phyloP scores from a whole-genome alignment of 2,113 vertebrate species.

The Stigmatopora argus region DNA sequence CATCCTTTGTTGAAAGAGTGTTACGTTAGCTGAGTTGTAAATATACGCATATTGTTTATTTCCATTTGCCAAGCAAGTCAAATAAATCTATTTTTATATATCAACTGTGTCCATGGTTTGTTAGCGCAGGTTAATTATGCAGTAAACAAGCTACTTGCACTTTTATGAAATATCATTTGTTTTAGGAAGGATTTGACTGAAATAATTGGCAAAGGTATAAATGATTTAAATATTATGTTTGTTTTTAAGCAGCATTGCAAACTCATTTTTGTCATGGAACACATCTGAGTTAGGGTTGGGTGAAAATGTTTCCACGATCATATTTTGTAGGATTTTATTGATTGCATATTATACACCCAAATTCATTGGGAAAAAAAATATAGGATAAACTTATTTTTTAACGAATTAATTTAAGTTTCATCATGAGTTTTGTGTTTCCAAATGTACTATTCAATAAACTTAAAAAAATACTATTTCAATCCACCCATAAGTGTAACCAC shows the following conservation, averaged over 20 bases:
- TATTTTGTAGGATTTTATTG: background rate
- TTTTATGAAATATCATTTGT: background rate
- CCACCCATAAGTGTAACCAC: background rate
- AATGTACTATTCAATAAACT: background rate
- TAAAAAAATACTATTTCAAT: background rate
- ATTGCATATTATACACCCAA: background rate
- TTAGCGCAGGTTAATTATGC: background rate
- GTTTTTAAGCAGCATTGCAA: background rate
- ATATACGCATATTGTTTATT: constrained; percentile 25
- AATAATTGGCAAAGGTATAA: background rate
- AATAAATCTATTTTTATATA: constrained; percentile 72
- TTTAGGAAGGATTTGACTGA: background rate
- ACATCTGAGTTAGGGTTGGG: background rate
- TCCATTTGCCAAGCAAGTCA: constrained; percentile 23
- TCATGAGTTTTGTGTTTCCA: background rate
- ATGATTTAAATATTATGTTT: background rate
- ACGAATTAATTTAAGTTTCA: no score
- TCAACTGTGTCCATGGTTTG: background rate
- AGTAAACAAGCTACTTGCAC: background rate
- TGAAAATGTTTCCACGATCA: background rate
- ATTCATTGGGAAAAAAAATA: background rate
- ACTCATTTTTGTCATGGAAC: background rate
- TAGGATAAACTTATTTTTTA: no score
- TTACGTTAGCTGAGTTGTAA: constrained; percentile 35
- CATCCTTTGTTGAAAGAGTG: constrained; percentile 2